phyloP scores from a whole-genome alignment of 2,113 vertebrate species.

The Rhinopomastus cyanomelas region DNA sequence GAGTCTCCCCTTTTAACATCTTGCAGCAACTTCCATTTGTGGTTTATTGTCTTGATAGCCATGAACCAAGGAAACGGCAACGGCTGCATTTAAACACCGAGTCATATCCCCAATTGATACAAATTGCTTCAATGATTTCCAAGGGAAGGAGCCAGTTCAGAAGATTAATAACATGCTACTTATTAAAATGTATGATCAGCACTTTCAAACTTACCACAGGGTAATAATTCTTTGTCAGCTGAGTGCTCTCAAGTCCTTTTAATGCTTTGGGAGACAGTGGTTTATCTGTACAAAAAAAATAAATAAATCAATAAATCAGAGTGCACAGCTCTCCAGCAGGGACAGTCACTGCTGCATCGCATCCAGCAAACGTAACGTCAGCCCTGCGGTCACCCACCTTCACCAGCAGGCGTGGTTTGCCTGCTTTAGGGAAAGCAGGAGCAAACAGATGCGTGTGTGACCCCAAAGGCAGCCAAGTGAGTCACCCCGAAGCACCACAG shows the following conservation, averaged over 20 bases:
- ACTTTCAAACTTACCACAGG: slow-evolving; percentile 84
- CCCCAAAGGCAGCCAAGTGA: rapidly evolving
- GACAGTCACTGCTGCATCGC: neutral
- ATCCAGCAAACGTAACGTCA: neutral
- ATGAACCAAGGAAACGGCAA: slow-evolving; percentile 1
- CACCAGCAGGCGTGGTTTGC: neutral
- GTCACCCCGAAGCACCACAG: rapidly evolving
- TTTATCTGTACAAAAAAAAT: slow-evolving; percentile 81
- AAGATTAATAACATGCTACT: slow-evolving; percentile 22
- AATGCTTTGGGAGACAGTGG: slow-evolving; percentile 90
- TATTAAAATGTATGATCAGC: slow-evolving; percentile 38
- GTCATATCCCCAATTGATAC: neutral
- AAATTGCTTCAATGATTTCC: slow-evolving; percentile 15
- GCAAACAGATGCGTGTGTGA: rapidly evolving
- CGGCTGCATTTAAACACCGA: slow-evolving; percentile 15
- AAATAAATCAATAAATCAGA: slow-evolving; percentile 3
- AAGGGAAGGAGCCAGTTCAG: slow-evolving; percentile 6
- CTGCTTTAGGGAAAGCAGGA: neutral
- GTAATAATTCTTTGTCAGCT: slow-evolving; percentile 97
- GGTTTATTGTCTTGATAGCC: neutral
- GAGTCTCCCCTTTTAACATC: neutral
- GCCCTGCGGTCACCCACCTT: neutral
- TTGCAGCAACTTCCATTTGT: slow-evolving; percentile 3
- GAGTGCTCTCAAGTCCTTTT: slow-evolving; percentile 83
- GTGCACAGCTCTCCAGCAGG: neutral